Conservation (phyloP, 1,140 invertebrate genomes). For the Stegodyphus mimosarum region DNA sequence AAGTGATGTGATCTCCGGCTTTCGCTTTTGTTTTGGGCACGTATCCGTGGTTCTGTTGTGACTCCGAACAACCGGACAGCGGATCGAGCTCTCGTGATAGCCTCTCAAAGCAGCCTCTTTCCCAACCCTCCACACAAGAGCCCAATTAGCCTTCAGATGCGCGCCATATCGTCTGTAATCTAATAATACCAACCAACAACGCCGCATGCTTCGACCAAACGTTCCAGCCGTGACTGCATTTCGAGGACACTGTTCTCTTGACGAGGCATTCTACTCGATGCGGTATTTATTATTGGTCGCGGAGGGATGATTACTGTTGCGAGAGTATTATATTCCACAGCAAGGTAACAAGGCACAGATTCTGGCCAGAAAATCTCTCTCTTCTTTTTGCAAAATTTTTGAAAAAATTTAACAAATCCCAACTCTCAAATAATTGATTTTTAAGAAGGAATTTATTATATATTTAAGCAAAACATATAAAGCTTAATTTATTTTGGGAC, state of each 20-base stretch:
- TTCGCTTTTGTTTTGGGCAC: conserved; percentile 40
- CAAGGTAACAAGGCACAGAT: too few relatives aligned
- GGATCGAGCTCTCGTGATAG: not conserved
- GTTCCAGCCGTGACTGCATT: not conserved
- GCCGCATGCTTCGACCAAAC: conserved; percentile 11
- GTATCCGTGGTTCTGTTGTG: conserved; percentile 36
- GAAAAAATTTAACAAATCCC: too few relatives aligned
- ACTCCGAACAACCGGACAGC: conserved; percentile 3
- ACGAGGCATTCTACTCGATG: too few relatives aligned
- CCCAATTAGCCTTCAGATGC: conserved; percentile 25
- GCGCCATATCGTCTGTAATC: conserved; percentile 18
- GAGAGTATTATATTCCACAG: too few relatives aligned
- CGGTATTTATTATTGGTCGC: too few relatives aligned
- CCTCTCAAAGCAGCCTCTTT: conserved; percentile 17
- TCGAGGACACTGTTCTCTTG: not conserved
- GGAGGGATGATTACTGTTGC: too few relatives aligned
- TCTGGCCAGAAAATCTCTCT: too few relatives aligned
- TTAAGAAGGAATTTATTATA: too few relatives aligned
- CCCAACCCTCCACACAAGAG: conserved; percentile 27
- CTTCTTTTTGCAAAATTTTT: too few relatives aligned
- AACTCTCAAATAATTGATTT: too few relatives aligned
- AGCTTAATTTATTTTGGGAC: too few relatives aligned
- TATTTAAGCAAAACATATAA: too few relatives aligned
- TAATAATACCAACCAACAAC: not conserved
- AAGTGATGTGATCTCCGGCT: not conserved